These are phyloP conservation scores for Rhagoletis pomonella DNA, from an alignment of 1,140 invertebrate species.

Conservation along the genomic window DNA sequence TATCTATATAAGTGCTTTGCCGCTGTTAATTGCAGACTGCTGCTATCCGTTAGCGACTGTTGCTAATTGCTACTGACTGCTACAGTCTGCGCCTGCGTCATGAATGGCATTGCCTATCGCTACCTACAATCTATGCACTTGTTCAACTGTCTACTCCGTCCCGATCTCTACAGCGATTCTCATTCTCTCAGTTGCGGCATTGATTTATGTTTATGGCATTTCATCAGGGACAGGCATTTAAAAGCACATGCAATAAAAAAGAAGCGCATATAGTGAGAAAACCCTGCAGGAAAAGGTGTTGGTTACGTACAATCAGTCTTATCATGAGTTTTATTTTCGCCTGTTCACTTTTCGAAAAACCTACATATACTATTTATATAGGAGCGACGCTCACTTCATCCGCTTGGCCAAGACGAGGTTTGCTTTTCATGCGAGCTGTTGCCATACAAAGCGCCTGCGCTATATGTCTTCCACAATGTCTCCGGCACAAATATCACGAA, in stretches of 20 bases:
- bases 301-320: no score
- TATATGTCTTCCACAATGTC: no score
- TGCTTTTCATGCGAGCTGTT: no score
- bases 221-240: constrained; percentile 18
- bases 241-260: not conserved
- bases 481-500: no score
- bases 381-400: no score
- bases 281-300: not conserved
- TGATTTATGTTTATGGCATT: constrained; percentile 48
- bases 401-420: no score
- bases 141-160: not conserved
- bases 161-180: not conserved
- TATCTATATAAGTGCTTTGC: not conserved
- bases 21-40: not conserved
- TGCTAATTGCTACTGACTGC: constrained; percentile 4
- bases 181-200: constrained; percentile 4
- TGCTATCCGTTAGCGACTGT: not conserved
- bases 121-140: constrained; percentile 17
- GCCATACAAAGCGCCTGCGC: no score
- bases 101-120: not conserved
- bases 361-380: no score
- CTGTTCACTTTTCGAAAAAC: no score
- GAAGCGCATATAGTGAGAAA: not conserved
- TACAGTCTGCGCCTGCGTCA: not conserved
- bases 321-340: no score